Conservation (phyloP, 2,888 invertebrate species). For the Agrilus biguttatus region DNA sequence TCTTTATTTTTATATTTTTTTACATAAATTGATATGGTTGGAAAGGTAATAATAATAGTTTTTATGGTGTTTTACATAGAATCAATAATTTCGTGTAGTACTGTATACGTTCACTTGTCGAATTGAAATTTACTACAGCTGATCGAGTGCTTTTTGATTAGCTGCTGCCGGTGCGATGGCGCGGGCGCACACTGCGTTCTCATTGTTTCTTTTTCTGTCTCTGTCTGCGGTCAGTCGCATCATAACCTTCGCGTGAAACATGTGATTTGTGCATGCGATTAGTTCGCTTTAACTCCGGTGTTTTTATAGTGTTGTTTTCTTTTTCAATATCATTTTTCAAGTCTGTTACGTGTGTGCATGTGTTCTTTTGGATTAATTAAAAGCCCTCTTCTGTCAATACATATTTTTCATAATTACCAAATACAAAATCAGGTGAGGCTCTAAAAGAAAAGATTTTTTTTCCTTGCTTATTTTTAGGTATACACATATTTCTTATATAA, state of each 20-base stretch:
- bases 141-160: neutral
- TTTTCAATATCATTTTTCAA: neutral
- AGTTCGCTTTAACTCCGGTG: conserved; percentile 3
- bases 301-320: neutral
- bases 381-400: neutral
- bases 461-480: too few species aligned
- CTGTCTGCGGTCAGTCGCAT: conserved; percentile 11
- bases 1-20: too few species aligned
- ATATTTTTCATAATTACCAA: conserved; percentile 4
- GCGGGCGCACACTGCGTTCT: too few species aligned
- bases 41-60: too few species aligned
- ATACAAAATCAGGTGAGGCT: neutral
- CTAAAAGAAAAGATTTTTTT: neutral
- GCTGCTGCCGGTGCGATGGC: too few species aligned
- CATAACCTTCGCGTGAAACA: conserved; percentile 10
- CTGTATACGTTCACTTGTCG: neutral
- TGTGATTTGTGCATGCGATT: conserved; percentile 9
- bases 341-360: neutral
- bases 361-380: too few species aligned
- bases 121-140: neutral
- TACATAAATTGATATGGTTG: too few species aligned
- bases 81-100: neutral
- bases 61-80: neutral
- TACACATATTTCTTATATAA: too few species aligned
- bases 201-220: too few species aligned